These are phyloP conservation scores for Hipposideros larvatus DNA, from an alignment of 2,797 vertebrate species.

Conservation along the genomic window DNA sequence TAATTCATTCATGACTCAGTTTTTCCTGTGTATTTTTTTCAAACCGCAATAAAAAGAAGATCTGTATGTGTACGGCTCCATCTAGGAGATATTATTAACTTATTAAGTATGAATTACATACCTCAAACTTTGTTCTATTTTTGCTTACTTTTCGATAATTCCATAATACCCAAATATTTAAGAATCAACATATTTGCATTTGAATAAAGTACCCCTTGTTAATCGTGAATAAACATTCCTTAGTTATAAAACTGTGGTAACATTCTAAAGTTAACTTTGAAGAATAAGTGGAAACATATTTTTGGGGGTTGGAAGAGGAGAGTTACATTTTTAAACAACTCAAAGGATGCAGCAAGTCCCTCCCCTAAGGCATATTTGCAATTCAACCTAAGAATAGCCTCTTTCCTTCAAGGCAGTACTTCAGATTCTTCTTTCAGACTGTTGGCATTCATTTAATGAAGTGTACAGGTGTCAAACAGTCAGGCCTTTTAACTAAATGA, in stretches of 20 bases:
- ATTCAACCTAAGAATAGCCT: constrained; percentile 68
- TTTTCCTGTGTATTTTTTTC: constrained; percentile 73
- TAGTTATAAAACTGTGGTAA: constrained; percentile 77
- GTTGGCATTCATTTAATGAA: constrained; percentile 69
- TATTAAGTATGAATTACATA: constrained; percentile 81
- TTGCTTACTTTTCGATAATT: constrained; percentile 79
- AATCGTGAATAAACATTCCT: constrained; percentile 73
- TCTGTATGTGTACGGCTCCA: constrained; percentile 69
- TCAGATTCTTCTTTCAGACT: constrained; percentile 62
- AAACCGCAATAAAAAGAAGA: constrained; percentile 83
- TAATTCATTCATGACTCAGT: constrained; percentile 76
- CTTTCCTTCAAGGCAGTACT: constrained; percentile 68
- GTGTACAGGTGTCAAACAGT: constrained; percentile 65
- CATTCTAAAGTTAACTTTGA: constrained; percentile 78
- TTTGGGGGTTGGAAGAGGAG: constrained; percentile 70
- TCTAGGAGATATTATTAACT: constrained; percentile 76
- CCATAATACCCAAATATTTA: constrained; percentile 78
- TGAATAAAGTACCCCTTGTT: constrained; percentile 77
- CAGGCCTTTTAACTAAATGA: constrained; percentile 70
- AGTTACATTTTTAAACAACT: constrained; percentile 69
- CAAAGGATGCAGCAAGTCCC: constrained; percentile 60
- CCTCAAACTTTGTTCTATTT: constrained; percentile 76
- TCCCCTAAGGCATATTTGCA: constrained; percentile 69
- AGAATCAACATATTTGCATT: constrained; percentile 78
- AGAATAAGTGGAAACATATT: constrained; percentile 83